These are phyloP conservation scores for Sorex maritimensis DNA, from an alignment of 2,797 vertebrate genomes.

Conservation along the genomic window DNA sequence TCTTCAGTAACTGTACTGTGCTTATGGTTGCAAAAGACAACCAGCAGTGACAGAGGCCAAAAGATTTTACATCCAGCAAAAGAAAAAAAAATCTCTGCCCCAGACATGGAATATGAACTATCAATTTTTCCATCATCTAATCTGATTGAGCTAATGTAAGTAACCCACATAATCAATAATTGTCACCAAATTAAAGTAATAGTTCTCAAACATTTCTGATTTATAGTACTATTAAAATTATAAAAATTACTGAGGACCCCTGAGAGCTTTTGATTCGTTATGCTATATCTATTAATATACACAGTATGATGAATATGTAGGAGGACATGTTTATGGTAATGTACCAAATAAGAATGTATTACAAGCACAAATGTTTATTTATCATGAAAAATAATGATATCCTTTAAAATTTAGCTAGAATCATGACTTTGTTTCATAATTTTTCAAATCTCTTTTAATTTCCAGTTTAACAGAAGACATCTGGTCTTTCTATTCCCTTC, in stretches of 20 bases:
- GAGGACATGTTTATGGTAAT: not conserved
- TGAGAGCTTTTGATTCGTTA: constrained; percentile 45
- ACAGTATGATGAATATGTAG: not conserved
- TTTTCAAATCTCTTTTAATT: constrained; percentile 71
- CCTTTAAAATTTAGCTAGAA: constrained; percentile 65
- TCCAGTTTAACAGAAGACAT: constrained; percentile 72
- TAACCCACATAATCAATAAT: constrained; percentile 53
- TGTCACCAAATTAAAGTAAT: constrained; percentile 43
- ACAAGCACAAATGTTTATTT: constrained; percentile 1
- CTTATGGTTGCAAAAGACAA: not conserved
- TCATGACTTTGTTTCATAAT: not conserved
- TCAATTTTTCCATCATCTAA: constrained; percentile 69
- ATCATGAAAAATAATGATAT: constrained; percentile 44
- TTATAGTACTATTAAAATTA: constrained; percentile 39
- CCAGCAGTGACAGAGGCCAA: not conserved
- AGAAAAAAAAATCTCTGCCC: constrained; percentile 58
- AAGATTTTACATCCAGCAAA: not conserved
- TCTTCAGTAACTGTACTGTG: not conserved
- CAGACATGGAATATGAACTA: not conserved
- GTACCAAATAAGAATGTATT: too few species aligned
- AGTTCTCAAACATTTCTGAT: constrained; percentile 45
- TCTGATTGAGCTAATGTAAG: constrained; percentile 51
- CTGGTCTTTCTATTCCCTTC: constrained; percentile 64
- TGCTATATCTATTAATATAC: not conserved
- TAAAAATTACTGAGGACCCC: not conserved